Base-by-base conservation (phyloP, 92 coral and sea anemone species). In the Micromussa lordhowensis region DNA sequence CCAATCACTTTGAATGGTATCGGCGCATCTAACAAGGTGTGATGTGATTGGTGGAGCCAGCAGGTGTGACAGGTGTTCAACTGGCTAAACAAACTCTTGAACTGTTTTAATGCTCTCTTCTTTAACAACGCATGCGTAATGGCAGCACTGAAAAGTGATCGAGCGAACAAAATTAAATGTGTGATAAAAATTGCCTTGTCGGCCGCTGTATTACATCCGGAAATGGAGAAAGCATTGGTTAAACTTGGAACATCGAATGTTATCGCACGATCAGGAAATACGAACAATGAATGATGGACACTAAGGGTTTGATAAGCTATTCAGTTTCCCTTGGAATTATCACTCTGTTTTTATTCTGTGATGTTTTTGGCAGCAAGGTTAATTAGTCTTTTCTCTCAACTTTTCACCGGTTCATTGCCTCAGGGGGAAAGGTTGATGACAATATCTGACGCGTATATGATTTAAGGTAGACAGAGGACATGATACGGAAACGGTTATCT, bases 1-100 rank as follows among this genome's bases (percentile, higher is more conserved):
- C 4, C 49, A 53, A 54, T 1, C 70, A 54, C 57, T 74, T 72
- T 12, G 49, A 51, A 74, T 40, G 24, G 74, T 53, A 28, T 22
- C 22, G 54, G 31, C 22, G 71, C 34, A 40, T 44, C 24, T 35
- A 12, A 14, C 36, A 31, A 64, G 68, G 26, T 64, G 18, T 22
- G 21, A n/a, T 57, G 53, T 82, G 75, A 87, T 91, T 91, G 91
- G 94, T 49, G 88, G 68, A 61, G 19, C 77, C 7, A 40, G 17
- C 94, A 61, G 91, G 94, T 91, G 82, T 1, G 53, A 24, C 54
- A 30, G 26, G 34, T 15, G 24, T 17, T 28, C 5, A 28, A 17
- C n/a, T 30, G 26, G 78, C 53, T 73, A 2, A 34, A 28, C 71
- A 84, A 74, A 49, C 81, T 38, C 55, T 75, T 49, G 24, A 17